These are phyloP conservation scores for Oceanodroma leucorhoa DNA, from an alignment of 2,797 vertebrate genomes.

Conservation along the genomic window DNA sequence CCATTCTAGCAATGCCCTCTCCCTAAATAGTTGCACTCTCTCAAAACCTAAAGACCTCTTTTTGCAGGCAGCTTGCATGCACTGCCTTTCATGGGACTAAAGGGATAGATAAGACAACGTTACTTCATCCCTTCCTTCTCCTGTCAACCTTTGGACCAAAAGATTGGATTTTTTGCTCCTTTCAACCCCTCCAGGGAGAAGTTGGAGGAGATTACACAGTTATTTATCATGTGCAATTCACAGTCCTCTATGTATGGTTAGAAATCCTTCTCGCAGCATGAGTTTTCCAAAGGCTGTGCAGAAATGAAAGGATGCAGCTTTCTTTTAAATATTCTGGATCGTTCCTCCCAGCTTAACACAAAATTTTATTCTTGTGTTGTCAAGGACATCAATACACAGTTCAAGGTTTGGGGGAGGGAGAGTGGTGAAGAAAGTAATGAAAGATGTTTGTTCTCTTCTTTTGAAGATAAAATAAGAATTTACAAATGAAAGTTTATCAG, in stretches of 20 bases:
- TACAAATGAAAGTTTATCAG: neutral
- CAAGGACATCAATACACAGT: neutral
- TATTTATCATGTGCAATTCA: constrained; percentile 19
- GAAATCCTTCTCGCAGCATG: neutral
- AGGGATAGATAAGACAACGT: neutral
- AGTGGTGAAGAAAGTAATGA: neutral
- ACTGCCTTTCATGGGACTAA: neutral
- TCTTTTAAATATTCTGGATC: neutral
- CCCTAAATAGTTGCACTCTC: neutral
- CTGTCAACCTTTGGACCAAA: neutral
- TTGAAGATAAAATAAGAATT: neutral
- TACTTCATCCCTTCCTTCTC: neutral
- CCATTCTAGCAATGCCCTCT: neutral
- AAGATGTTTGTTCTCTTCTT: neutral
- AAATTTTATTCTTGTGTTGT: constrained; percentile 17
- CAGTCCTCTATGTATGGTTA: neutral
- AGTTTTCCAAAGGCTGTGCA: neutral
- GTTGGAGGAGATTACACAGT: neutral
- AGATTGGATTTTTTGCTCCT: neutral
- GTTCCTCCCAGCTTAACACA: neutral
- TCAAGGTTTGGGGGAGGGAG: neutral
- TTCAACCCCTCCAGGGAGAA: neutral
- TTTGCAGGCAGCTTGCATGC: neutral
- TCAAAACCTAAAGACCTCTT: neutral
- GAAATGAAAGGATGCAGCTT: constrained; percentile 18